These are phyloP conservation scores for Desmophyllum pertusum DNA, from an alignment of 92 coral and sea anemone genomes.

Conservation along the genomic window DNA sequence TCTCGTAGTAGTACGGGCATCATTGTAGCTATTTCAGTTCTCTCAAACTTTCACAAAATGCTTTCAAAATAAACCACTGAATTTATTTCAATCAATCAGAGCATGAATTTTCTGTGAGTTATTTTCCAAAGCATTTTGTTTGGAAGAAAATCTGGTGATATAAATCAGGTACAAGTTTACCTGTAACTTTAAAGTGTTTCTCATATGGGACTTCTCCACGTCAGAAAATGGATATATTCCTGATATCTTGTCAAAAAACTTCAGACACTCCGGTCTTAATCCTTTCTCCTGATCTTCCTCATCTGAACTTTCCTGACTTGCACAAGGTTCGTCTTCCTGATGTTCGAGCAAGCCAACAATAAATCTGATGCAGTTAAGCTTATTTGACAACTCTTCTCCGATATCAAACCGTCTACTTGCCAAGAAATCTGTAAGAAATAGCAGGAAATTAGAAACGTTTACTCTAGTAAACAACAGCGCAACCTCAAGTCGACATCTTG, in stretches of 20 bases:
- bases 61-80: no score
- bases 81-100: no score
- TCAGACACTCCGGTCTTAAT: slow-evolving; percentile 34
- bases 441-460: not conserved
- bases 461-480: not conserved
- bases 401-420: not conserved
- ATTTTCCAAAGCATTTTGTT: not conserved
- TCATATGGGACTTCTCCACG: slow-evolving; percentile 58
- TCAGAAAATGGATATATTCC: slow-evolving; percentile 56
- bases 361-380: slow-evolving; percentile 59
- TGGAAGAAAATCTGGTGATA: not conserved
- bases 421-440: slow-evolving; percentile 42
- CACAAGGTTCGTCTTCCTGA: not conserved
- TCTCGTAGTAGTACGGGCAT: no score
- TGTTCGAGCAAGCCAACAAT: slow-evolving; percentile 56
- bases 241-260: slow-evolving; percentile 41
- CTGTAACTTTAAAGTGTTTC: slow-evolving; percentile 49
- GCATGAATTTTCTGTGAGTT: no score
- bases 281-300: slow-evolving; percentile 11
- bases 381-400: slow-evolving; percentile 41
- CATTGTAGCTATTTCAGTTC: no score
- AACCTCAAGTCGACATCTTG: not conserved
- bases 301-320: slow-evolving; percentile 29
- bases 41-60: no score
- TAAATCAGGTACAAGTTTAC: slow-evolving; percentile 8